These are phyloP conservation scores for Drosophila mimetica DNA, from an alignment of 2,888 invertebrate genomes.

Conservation along the genomic window DNA sequence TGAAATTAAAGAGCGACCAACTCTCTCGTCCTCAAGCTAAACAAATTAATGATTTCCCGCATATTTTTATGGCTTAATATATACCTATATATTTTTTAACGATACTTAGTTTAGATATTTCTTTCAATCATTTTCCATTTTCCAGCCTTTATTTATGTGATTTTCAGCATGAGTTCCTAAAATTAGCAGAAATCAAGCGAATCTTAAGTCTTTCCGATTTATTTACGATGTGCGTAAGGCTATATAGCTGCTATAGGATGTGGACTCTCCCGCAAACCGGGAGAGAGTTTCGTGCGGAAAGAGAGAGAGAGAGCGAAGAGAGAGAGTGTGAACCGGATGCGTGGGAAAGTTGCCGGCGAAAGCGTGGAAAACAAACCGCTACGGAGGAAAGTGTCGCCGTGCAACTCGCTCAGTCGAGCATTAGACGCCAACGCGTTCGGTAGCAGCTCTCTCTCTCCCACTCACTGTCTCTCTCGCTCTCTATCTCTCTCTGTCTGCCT, in stretches of 20 bases:
- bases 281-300: neutral
- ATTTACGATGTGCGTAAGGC: slow-evolving; percentile 29
- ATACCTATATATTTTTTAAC: neutral
- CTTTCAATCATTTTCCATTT: neutral
- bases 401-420: slow-evolving; percentile 69
- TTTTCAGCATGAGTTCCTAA: too few relatives aligned
- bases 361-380: slow-evolving; percentile 53
- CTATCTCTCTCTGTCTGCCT: slow-evolving; percentile 7
- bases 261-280: neutral
- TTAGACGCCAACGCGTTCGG: slow-evolving; percentile 74
- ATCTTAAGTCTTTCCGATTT: slow-evolving; percentile 5
- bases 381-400: slow-evolving; percentile 51
- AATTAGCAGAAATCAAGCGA: slow-evolving; percentile 32
- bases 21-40: slow-evolving; percentile 6
- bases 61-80: neutral
- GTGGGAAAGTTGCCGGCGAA: slow-evolving; percentile 67
- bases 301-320: slow-evolving; percentile 14
- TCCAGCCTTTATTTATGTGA: neutral
- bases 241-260: slow-evolving; percentile 18
- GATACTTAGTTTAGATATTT: too few relatives aligned
- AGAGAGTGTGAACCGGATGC: slow-evolving; percentile 37
- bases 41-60: slow-evolving; percentile 18
- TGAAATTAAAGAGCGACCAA: slow-evolving; percentile 16
- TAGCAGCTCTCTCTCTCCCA: slow-evolving; percentile 31
- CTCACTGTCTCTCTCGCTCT: neutral